Conservation (phyloP, 2,113 vertebrate species). For the Nycticryphes semicollaris region DNA sequence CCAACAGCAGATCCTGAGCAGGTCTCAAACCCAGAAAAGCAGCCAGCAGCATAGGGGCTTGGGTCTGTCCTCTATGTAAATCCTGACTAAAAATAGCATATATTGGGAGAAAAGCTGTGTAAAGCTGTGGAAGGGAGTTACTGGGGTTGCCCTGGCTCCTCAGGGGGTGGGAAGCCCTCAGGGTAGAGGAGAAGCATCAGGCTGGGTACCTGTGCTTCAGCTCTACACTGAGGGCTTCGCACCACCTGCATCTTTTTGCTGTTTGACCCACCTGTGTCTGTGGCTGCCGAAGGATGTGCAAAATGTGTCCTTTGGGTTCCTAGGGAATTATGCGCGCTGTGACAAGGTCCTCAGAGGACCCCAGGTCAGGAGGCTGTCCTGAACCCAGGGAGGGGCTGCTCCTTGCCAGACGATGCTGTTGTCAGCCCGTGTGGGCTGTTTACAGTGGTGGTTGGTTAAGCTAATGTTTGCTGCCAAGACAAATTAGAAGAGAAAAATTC, state of each 20-base stretch:
- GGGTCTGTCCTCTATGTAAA: not conserved
- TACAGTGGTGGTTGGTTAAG: not conserved
- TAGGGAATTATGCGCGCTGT: accelerated
- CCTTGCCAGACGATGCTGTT: accelerated
- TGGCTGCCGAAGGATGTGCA: not conserved
- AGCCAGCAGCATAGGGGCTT: accelerated
- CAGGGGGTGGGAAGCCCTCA: accelerated
- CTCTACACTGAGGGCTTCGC: too few relatives aligned
- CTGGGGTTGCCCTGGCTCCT: not conserved
- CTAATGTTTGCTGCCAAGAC: not conserved
- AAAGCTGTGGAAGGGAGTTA: accelerated
- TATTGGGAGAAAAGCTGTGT: not conserved
- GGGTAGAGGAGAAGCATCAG: not conserved
- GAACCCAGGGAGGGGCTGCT: not conserved
- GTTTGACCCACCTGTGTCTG: not conserved
- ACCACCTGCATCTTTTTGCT: not conserved
- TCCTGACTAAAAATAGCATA: accelerated
- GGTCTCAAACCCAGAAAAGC: not conserved
- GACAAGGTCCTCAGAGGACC: not conserved
- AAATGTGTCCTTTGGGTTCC: too few relatives aligned
- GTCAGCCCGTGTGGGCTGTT: not conserved
- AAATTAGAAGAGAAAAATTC: not conserved
- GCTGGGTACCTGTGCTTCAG: not conserved
- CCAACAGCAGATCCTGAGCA: accelerated
- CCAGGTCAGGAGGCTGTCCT: not conserved